Conservation (phyloP, 1,140 invertebrate genomes). For the Leptinotarsa lineolata region DNA sequence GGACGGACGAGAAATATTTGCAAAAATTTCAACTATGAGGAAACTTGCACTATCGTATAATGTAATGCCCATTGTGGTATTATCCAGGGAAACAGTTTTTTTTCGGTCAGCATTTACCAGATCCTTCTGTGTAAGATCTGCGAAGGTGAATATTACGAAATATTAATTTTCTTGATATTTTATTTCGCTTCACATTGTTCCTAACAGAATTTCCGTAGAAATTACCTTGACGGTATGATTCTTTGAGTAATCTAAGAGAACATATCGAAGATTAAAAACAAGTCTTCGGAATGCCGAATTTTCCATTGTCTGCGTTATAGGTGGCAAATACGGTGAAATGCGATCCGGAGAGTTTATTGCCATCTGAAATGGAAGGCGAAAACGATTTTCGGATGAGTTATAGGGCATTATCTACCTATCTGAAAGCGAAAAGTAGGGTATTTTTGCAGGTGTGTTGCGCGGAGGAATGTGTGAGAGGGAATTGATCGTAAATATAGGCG, state of each 20-base stretch:
- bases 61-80: too few species aligned
- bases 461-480: conserved; percentile 41
- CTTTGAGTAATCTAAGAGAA: background rate
- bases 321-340: conserved; percentile 51
- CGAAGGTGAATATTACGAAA: too few species aligned
- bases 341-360: conserved; percentile 53
- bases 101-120: too few species aligned
- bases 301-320: conserved; percentile 50
- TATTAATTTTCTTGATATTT: too few species aligned
- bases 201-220: too few species aligned
- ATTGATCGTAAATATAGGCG: conserved; percentile 55
- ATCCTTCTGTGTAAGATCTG: too few species aligned
- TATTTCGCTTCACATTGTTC: too few species aligned
- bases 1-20: too few species aligned
- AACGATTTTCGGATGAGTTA: conserved; percentile 55
- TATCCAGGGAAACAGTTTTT: too few species aligned
- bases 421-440: conserved; percentile 51
- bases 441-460: conserved; percentile 53
- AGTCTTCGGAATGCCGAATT: conserved; percentile 37
- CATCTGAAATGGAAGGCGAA: conserved; percentile 53
- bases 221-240: background rate
- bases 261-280: background rate
- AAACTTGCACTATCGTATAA: too few species aligned
- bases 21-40: too few species aligned
- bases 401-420: conserved; percentile 55